A percentile compares a stretch with the other conserved stretches of the same genome.
These are phyloP conservation scores for Tachystola acroxantha DNA, from an alignment of 2,888 invertebrate species.

Conservation along the genomic window DNA sequence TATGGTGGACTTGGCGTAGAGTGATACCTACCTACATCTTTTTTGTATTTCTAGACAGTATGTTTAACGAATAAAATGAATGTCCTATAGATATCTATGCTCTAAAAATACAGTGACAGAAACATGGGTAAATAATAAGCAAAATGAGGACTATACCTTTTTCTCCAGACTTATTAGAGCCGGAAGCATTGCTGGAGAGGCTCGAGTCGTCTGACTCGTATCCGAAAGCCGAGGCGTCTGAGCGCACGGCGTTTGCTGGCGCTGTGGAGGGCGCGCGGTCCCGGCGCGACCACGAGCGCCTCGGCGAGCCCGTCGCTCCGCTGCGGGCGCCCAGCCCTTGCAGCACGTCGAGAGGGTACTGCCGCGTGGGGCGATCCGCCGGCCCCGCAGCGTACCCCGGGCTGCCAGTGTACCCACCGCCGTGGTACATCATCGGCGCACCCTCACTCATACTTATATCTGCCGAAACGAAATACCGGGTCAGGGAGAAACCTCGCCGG, in stretches of 20 bases:
- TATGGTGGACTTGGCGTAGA: too few species aligned
- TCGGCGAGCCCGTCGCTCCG: slow-evolving; percentile 29
- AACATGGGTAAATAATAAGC: too few species aligned
- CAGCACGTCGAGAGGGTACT: slow-evolving; percentile 51
- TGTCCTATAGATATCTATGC: too few species aligned
- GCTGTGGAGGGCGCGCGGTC: slow-evolving; percentile 7
- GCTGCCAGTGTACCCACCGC: slow-evolving; percentile 46
- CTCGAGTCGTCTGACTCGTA: slow-evolving; percentile 73
- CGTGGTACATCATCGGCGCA: slow-evolving; percentile 60
- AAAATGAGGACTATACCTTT: too few species aligned
- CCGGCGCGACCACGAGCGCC: slow-evolving; percentile 4
- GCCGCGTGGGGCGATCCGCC: slow-evolving; percentile 44
- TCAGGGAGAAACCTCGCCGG: slow-evolving; percentile 4
- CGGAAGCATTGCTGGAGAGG: slow-evolving; percentile 69
- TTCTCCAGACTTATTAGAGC: slow-evolving; percentile 64
- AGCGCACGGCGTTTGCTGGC: slow-evolving; percentile 33
- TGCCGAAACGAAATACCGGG: slow-evolving; percentile 26
- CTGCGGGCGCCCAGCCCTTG: slow-evolving; percentile 35
- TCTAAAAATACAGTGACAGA: too few species aligned
- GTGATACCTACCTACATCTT: too few species aligned
- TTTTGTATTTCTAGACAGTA: too few species aligned
- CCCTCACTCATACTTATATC: slow-evolving; percentile 65
- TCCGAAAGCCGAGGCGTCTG: slow-evolving; percentile 56
- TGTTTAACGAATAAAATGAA: too few species aligned
- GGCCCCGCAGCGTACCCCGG: slow-evolving; percentile 49